Conservation (phyloP, 2,888 invertebrate genomes). For the Nomada ferruginata region DNA sequence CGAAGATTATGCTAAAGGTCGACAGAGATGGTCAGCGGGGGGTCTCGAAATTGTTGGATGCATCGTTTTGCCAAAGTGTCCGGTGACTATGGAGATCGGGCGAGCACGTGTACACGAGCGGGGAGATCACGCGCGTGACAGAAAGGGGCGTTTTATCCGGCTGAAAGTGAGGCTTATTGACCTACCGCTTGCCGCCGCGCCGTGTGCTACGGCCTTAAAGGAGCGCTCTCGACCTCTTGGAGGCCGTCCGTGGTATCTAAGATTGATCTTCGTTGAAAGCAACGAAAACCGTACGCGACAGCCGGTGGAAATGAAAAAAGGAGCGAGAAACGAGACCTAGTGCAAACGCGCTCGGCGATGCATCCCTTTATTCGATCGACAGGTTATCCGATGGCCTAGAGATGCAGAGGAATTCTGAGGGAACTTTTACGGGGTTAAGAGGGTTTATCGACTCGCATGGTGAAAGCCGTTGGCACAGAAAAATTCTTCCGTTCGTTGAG, state of each 20-base stretch:
- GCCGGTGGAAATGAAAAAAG: background rate
- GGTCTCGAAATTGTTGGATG: constrained; percentile 23
- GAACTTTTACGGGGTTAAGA: background rate
- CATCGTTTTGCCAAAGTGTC: constrained; percentile 13
- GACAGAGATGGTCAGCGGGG: constrained; percentile 15
- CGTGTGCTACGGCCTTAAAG: constrained; percentile 58
- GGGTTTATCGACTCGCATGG: background rate
- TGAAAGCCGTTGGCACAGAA: background rate
- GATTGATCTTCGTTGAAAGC: constrained; percentile 34
- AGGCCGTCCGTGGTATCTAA: constrained; percentile 39
- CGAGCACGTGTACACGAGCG: constrained; percentile 34
- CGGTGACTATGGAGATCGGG: constrained; percentile 14
- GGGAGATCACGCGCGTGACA: constrained; percentile 49
- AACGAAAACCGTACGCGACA: constrained; percentile 2
- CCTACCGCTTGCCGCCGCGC: constrained; percentile 59
- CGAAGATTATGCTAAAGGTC: constrained; percentile 25
- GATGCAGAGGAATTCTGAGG: background rate
- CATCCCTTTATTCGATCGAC: constrained; percentile 14
- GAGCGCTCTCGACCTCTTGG: constrained; percentile 60
- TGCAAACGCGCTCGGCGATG: background rate
- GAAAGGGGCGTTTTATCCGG: constrained; percentile 70
- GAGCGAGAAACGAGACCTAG: background rate
- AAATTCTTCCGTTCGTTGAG: background rate
- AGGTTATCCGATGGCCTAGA: background rate
- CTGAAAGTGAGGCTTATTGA: constrained; percentile 69